A percentile compares a stretch with the other conserved stretches of the same genome.
These are phyloP conservation scores for Thumatha senex DNA, from an alignment of 2,888 invertebrate genomes.

Conservation along the genomic window DNA sequence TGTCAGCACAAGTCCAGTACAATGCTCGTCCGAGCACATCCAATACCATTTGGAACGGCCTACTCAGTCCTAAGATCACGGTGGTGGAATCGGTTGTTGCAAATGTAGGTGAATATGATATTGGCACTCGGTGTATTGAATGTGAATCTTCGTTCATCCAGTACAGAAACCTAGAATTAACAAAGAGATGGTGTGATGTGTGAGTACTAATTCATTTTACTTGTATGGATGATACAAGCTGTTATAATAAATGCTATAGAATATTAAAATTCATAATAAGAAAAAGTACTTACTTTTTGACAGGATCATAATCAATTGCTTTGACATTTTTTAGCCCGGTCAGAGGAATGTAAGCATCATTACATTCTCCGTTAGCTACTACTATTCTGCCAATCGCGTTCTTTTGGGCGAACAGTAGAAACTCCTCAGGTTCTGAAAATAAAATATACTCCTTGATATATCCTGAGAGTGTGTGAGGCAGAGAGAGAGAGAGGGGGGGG, in stretches of 20 bases:
- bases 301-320: slow-evolving; percentile 94
- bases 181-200: neutral
- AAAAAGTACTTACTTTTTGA: slow-evolving; percentile 59
- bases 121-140: slow-evolving; percentile 86
- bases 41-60: slow-evolving; percentile 93
- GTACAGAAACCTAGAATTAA: slow-evolving; percentile 68
- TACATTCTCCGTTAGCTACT: slow-evolving; percentile 90
- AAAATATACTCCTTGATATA: neutral
- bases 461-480: neutral
- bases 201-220: neutral
- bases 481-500: neutral
- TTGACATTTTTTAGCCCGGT: slow-evolving; percentile 90
- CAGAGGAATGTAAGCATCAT: slow-evolving; percentile 91
- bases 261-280: no score
- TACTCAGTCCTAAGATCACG: slow-evolving; percentile 83
- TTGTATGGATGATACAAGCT: no score
- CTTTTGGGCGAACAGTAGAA: slow-evolving; percentile 93
- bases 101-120: slow-evolving; percentile 65
- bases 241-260: no score
- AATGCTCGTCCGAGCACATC: slow-evolving; percentile 92
- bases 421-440: slow-evolving; percentile 90
- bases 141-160: slow-evolving; percentile 92
- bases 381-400: slow-evolving; percentile 92
- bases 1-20: slow-evolving; percentile 94
- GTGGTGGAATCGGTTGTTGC: slow-evolving; percentile 64